These are phyloP conservation scores for Caenorhabditis wallacei DNA, from an alignment of 2,888 invertebrate genomes.

Conservation along the genomic window DNA sequence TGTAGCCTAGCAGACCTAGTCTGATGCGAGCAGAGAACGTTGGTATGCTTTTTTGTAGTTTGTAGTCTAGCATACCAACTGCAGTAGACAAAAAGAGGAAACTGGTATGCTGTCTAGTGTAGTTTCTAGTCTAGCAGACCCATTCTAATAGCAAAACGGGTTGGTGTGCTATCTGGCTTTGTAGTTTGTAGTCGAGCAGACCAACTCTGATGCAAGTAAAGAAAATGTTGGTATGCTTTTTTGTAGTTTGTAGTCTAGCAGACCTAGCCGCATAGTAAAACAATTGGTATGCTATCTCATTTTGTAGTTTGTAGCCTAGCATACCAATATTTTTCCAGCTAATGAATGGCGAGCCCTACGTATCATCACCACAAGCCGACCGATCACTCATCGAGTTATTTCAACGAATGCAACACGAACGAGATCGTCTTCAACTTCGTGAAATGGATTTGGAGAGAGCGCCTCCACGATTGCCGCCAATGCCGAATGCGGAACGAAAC, in stretches of 20 bases:
- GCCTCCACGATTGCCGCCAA: too few species aligned
- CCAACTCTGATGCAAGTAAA: neutral
- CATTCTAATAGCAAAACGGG: too few species aligned
- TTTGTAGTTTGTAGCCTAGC: neutral
- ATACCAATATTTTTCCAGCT: conserved; percentile 19
- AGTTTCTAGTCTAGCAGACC: too few species aligned
- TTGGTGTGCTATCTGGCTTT: neutral
- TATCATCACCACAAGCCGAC: neutral
- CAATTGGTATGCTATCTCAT: too few species aligned
- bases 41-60: neutral
- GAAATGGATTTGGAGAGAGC: neutral
- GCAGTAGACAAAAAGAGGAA: too few species aligned
- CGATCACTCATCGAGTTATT: neutral
- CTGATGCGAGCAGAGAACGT: neutral
- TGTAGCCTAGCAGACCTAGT: neutral
- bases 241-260: too few species aligned
- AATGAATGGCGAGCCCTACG: conserved; percentile 21
- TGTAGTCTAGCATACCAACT: neutral
- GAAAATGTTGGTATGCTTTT: too few species aligned
- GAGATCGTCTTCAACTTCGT: neutral
- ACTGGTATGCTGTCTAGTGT: too few species aligned
- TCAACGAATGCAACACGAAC: conserved; percentile 1
- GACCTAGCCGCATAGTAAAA: too few species aligned
- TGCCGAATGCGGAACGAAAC: too few species aligned
- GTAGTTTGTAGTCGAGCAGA: neutral